These are phyloP conservation scores for Hydroisotoma schaefferi DNA, from an alignment of 2,888 invertebrate species.

Conservation along the genomic window DNA sequence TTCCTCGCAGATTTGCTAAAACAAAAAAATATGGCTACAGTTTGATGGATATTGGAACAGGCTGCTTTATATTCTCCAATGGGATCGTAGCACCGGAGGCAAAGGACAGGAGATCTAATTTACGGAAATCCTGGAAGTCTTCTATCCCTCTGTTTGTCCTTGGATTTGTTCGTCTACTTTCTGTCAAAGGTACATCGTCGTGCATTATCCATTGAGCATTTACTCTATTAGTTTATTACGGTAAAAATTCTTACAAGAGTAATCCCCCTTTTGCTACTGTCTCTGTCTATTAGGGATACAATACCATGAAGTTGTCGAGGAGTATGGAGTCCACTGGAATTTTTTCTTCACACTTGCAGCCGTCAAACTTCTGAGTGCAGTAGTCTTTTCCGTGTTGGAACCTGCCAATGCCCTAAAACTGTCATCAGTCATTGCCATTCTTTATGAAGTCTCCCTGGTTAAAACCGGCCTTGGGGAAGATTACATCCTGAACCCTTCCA, in stretches of 20 bases:
- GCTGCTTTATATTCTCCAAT: conserved; percentile 76
- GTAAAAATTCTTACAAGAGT: background rate
- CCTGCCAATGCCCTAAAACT: conserved; percentile 58
- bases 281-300: conserved; percentile 59
- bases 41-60: conserved; percentile 95
- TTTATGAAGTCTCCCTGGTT: conserved; percentile 66
- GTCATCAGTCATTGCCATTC: conserved; percentile 58
- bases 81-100: conserved; percentile 67
- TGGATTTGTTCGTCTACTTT: conserved; percentile 59
- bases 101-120: conserved; percentile 51
- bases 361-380: conserved; percentile 69
- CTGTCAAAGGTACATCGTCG: conserved; percentile 49
- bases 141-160: conserved; percentile 58
- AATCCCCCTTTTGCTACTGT: conserved; percentile 53
- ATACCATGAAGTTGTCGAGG: conserved; percentile 83
- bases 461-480: conserved; percentile 59
- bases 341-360: conserved; percentile 91
- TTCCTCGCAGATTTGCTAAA: conserved; percentile 82
- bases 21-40: conserved; percentile 80
- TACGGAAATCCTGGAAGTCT: conserved; percentile 50
- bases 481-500: conserved; percentile 64
- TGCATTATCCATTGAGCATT: background rate
- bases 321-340: conserved; percentile 98
- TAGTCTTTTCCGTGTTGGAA: conserved; percentile 59
- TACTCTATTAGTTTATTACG: background rate